A percentile compares a stretch with the other conserved stretches of the same genome.
phyloP scores from a whole-genome alignment of 2,797 vertebrate genomes.

The Hypotaenidia okinawae region DNA sequence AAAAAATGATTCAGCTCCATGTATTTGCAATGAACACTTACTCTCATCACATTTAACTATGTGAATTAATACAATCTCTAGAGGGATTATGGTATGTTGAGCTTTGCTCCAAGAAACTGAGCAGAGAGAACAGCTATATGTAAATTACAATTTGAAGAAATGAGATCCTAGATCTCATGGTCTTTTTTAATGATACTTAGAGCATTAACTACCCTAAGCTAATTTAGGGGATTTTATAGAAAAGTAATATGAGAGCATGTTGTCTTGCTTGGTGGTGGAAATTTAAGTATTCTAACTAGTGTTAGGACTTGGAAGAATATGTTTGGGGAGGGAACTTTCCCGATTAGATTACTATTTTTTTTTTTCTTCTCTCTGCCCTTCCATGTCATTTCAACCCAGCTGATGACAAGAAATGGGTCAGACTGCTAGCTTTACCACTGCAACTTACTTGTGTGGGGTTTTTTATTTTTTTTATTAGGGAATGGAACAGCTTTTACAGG shows the following conservation, averaged over 20 bases:
- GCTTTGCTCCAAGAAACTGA: constrained; percentile 10
- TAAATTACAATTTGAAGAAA: constrained; percentile 42
- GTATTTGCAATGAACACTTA: background rate
- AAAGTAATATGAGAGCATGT: constrained; percentile 6
- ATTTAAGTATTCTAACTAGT: constrained; percentile 47
- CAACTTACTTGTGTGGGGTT: constrained; percentile 65
- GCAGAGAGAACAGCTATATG: constrained; percentile 35
- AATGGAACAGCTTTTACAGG: constrained; percentile 81
- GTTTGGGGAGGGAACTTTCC: constrained; percentile 44
- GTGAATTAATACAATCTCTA: constrained; percentile 32
- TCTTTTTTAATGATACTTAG: background rate
- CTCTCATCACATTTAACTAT: constrained; percentile 36
- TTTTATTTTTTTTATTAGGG: constrained; percentile 62
- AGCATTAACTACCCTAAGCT: constrained; percentile 21
- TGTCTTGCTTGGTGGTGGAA: constrained; percentile 26
- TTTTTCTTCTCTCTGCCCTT: background rate
- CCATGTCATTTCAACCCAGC: constrained; percentile 72
- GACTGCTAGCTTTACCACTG: constrained; percentile 68
- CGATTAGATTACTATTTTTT: constrained; percentile 38
- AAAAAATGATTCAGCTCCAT: background rate
- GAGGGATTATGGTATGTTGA: constrained; percentile 54
- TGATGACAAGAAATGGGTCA: constrained; percentile 79
- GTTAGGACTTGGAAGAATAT: constrained; percentile 50
- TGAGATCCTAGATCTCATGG: background rate
- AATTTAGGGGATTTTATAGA: constrained; percentile 26